phyloP scores from a whole-genome alignment of 2,797 vertebrate genomes.

The Pangasius mekongensis region DNA sequence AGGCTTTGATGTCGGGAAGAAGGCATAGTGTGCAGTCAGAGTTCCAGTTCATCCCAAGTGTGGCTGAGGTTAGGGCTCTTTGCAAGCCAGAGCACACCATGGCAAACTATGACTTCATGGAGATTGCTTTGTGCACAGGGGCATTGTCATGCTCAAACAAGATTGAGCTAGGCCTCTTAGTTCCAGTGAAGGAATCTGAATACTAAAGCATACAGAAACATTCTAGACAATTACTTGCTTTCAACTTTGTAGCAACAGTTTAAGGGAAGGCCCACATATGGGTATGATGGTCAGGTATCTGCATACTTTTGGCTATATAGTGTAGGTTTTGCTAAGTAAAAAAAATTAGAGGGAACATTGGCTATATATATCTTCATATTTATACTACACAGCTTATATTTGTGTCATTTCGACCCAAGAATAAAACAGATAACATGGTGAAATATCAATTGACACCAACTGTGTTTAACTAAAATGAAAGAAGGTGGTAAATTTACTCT shows the following conservation, averaged over 20 bases:
- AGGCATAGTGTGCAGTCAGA: not conserved
- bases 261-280: too few relatives aligned
- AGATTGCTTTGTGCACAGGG: not conserved
- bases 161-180: not conserved
- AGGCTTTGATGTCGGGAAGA: not conserved
- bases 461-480: not conserved
- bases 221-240: not conserved
- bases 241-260: not conserved
- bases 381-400: not conserved
- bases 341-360: too few relatives aligned
- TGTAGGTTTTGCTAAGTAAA: too few relatives aligned
- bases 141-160: not conserved
- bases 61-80: not conserved
- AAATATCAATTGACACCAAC: not conserved
- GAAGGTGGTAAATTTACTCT: not conserved
- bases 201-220: not conserved
- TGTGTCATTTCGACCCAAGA: not conserved
- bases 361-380: not conserved
- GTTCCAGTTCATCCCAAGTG: not conserved
- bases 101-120: not conserved
- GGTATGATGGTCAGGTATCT: too few relatives aligned
- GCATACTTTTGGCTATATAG: too few relatives aligned
- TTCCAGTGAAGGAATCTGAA: not conserved
- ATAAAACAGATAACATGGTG: not conserved
- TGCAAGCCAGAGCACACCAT: not conserved